Base-by-base conservation (phyloP, 37 sponge, comb jelly and placozoan genomes). In the Mnemiopsis leidyi region DNA sequence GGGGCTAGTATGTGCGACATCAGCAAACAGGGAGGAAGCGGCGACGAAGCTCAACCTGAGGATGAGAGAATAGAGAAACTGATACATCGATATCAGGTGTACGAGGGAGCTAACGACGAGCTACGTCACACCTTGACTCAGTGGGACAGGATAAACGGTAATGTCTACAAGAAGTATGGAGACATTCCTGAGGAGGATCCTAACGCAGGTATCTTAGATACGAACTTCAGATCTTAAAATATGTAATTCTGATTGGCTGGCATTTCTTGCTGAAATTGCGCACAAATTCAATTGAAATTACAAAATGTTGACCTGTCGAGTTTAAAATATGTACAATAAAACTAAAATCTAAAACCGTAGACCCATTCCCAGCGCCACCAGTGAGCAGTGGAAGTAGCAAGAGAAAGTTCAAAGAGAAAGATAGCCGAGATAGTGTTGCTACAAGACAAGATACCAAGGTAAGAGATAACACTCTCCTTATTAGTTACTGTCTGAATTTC, bases 101-200 rank as follows among this genome's bases (percentile, higher is more conserved):
- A 95, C 83, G 93, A 93, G 39, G 0, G 40, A 0, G 73, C 20
- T 1, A 16, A 75, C 68, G 92, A 69, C 23, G 88, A 88, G 23
- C 25, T 97, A 38, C 79, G 39, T 0, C 24, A 69, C 0, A 68
- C 95, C 40, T 32, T 97, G 71, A 94, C 94, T n/a, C 94, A 95
- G 92, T 97, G 97, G 97, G 96, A 96, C 76, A 93, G 97, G 69
- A 29, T 37, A 25, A 94, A 69, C 29, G 93, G 96, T 9, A n/a
- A 25, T 67, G 82, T 93, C 25, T 82, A 40, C 68, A 93, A 32
- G 61, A 85, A 85, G 61, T 23, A 23, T 40, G 90, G 48, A 3
- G 90, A 85, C 24, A 85, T 85, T 23, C 48, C 90, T n/a, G 90
- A 85, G 24, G 90, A 85, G 90, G 90, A 85, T 3, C 32, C 67